Percentiles rank a stretch among this genome's conserved stretches.
Evolutionary conservation across 2,888 invertebrate species (phyloP).

Genomic region (Argyresthia goedartella): DNA sequence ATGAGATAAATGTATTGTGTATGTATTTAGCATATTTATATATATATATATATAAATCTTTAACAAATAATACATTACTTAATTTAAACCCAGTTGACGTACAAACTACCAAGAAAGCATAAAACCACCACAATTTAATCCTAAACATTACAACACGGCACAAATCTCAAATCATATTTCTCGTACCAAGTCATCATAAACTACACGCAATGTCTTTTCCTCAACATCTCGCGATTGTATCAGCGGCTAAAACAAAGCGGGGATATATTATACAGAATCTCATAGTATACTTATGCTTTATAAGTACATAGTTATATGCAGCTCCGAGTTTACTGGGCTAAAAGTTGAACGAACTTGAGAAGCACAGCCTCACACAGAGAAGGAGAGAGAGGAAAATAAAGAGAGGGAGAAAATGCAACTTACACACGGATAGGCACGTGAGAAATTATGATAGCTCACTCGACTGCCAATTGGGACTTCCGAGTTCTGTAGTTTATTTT

Average conservation of each 20-base stretch:
- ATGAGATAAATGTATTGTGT: no score
- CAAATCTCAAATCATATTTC: not conserved
- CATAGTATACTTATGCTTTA: not conserved
- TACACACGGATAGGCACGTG: slow-evolving; percentile 53
- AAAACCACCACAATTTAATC: not conserved
- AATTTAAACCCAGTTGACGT: no score
- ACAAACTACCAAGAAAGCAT: no score
- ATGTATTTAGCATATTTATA: no score
- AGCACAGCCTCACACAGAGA: slow-evolving; percentile 47
- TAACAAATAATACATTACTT: no score
- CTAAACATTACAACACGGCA: not conserved
- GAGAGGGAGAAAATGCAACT: slow-evolving; percentile 31
- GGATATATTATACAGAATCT: slow-evolving; percentile 31
- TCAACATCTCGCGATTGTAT: slow-evolving; percentile 11
- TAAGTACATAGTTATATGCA: not conserved
- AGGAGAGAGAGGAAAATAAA: slow-evolving; percentile 19
- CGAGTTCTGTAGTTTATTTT: slow-evolving; percentile 33
- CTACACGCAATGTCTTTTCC: slow-evolving; percentile 4
- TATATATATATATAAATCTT: no score
- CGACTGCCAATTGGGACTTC: slow-evolving; percentile 53
- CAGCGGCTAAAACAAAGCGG: slow-evolving; percentile 30
- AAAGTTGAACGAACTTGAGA: slow-evolving; percentile 68
- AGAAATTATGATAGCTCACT: slow-evolving; percentile 66
- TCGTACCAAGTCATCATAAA: slow-evolving; percentile 6
- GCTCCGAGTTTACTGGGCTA: slow-evolving; percentile 67